Evolutionary conservation across 2,113 vertebrate genomes (phyloP), one percentile per base, ranked within the genome.

Genomic region (Taurulus bubalis): DNA sequence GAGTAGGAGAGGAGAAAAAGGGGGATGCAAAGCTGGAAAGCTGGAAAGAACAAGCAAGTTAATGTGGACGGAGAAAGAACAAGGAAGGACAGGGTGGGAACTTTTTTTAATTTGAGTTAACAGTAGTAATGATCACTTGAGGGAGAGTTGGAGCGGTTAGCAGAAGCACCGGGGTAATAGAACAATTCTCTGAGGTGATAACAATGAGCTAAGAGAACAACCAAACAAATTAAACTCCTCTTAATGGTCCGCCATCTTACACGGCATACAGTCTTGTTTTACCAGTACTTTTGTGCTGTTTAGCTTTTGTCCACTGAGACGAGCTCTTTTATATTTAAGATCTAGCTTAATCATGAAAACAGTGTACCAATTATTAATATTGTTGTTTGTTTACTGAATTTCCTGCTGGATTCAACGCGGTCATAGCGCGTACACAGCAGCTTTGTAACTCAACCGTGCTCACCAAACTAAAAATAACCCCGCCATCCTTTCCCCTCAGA

Each of bases 401-500:
- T 85, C 49, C 38, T 28, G 40, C 75, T 34, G 24, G 40, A 71
- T 76, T 83, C 49, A 69, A 30, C 53, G 22, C 65, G 76, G 62
- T 42, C 30, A 77, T n/a, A 30, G 9, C 53, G 58, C 28, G 14
- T 9, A 51, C 59, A 47, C 42, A 63, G 53, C 34, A 69, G 76
- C 79, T 68, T 73, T 71, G 65, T 63, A 79, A 51, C n/a, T 10
- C 24, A 45, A 30, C 28, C 56, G n/a, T 59, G 77, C 79, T 75
- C 60, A 58, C 55, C 8, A 26, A 28, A 55, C 85, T 93, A 92
- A 93, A 93, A 94, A 94, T 94, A 94, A 71, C 82, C 79, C 28
- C 1, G 67, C 66, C 71, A 70, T 89, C 90, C 81, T 79, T 82
- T 84, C 75, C 75, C 88, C 85, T 85, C 72, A 80, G 80, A 71